Base-by-base conservation (phyloP, 2,888 invertebrate genomes). In the Ctena decussata region DNA sequence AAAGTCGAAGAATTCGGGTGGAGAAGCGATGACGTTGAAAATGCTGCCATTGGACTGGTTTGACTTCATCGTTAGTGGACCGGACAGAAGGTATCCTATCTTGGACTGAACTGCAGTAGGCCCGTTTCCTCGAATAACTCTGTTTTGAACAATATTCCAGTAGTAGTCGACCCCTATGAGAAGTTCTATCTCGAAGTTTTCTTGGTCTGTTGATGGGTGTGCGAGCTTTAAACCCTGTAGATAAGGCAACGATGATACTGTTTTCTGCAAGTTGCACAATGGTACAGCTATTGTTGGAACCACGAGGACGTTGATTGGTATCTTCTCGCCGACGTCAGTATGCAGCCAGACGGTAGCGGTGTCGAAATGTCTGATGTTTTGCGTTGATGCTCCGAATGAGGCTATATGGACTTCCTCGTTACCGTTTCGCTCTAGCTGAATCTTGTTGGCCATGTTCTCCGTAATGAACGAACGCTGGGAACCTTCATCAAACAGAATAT, bases 71-170 rank as follows among this genome's bases (percentile, higher is more conserved):
- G n/a, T n/a, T n/a, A n/a, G n/a, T n/a, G n/a, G n/a, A n/a, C n/a
- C n/a, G n/a, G n/a, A n/a, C n/a, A n/a, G n/a, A n/a, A n/a, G n/a
- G n/a, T n/a, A n/a, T n/a, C n/a, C n/a, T n/a, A n/a, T n/a, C n/a
- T n/a, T n/a, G n/a, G 84, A 89, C 15, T 77, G 44, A 0, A 89
- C 86, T 27, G 86, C 86, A 3, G 80, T 86, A 39, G 84, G 89
- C 32, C 86, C 89, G 27, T 80, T 39, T 18, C 84, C 81, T 37
- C 82, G 35, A 11, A 86, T 37, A 21, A 84, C 79, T 0, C 27
- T 69, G 46, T 86, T 75, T 30, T 70, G 75, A 5, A 87, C 87
- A 27, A 87, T 75, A 0, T 81, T 71, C 85, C 85, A 89, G 72
- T 84, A 89, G 30, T 57, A 41, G 44, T 87, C 80, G 32, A 74